phyloP scores from a whole-genome alignment of 2,888 invertebrate genomes.

The Hirtodrosophila trivittata region DNA sequence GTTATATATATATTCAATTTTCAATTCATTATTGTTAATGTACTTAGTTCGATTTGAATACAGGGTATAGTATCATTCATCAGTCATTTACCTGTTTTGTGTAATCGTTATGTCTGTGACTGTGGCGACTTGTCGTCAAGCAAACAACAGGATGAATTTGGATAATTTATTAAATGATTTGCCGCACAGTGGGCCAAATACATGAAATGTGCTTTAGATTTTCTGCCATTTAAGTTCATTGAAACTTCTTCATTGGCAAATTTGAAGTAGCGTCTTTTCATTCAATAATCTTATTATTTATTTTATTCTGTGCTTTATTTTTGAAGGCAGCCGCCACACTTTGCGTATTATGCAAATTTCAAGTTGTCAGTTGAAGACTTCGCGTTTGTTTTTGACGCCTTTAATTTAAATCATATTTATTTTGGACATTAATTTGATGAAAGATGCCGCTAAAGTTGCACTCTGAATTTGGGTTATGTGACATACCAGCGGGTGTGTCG shows the following conservation, averaged over 20 bases:
- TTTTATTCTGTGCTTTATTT: too few species aligned
- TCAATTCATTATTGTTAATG: too few species aligned
- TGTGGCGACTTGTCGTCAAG: slow-evolving; percentile 51
- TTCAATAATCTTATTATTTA: too few species aligned
- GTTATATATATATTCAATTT: too few species aligned
- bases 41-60: too few species aligned
- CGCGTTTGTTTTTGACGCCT: slow-evolving; percentile 1
- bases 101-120: slow-evolving; percentile 2
- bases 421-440: slow-evolving; percentile 50
- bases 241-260: too few species aligned
- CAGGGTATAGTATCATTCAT: too few species aligned
- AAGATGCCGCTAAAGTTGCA: slow-evolving; percentile 42
- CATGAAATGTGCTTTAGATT: not conserved
- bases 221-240: too few species aligned
- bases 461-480: slow-evolving; percentile 55
- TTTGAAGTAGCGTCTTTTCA: not conserved
- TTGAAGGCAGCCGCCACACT: not conserved
- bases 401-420: slow-evolving; percentile 38
- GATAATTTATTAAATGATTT: slow-evolving; percentile 39
- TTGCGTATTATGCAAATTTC: slow-evolving; percentile 5
- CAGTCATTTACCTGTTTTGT: not conserved
- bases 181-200: slow-evolving; percentile 10
- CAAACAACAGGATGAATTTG: slow-evolving; percentile 31
- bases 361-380: slow-evolving; percentile 1
- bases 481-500: slow-evolving; percentile 26